phyloP scores from a whole-genome alignment of 2,888 invertebrate species.

The Auanema freiburgensis region DNA sequence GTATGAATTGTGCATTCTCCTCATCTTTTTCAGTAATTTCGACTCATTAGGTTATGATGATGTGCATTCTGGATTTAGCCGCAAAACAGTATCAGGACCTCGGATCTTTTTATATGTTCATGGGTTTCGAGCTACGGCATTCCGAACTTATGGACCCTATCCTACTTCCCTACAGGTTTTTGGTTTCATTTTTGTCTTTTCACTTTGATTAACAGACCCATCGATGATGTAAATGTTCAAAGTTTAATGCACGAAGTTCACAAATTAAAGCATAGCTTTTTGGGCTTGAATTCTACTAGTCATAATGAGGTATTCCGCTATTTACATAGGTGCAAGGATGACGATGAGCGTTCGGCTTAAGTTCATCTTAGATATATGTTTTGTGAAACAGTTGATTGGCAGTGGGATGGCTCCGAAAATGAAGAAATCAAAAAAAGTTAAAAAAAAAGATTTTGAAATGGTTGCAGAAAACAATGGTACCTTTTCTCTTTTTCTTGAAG shows the following conservation, averaged over 20 bases:
- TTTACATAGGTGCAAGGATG: too few species aligned
- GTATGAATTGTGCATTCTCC: too few species aligned
- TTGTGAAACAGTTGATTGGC: constrained; percentile 17
- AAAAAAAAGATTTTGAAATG: neutral
- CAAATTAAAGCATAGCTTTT: too few species aligned
- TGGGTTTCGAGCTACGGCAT: constrained; percentile 16
- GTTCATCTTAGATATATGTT: constrained; percentile 11
- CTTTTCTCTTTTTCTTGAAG: too few species aligned
- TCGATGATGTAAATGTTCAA: neutral
- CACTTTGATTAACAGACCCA: too few species aligned
- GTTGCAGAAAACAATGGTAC: too few species aligned
- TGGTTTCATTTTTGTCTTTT: too few species aligned
- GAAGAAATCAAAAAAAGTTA: neutral
- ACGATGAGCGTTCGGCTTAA: too few species aligned
- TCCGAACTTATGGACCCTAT: constrained; percentile 12
- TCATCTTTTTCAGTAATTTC: too few species aligned
- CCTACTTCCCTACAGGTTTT: constrained; percentile 14
- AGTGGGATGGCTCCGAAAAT: constrained; percentile 3
- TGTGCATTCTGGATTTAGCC: constrained; percentile 14
- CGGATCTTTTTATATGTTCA: constrained; percentile 13
- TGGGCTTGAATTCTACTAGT: too few species aligned
- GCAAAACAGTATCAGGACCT: constrained; percentile 9
- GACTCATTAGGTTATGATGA: constrained; percentile 2
- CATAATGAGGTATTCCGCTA: too few species aligned
- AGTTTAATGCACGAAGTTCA: neutral